Evolutionary conservation across 2,113 vertebrate species (phyloP).

Genomic region (Clupea harengus): DNA sequence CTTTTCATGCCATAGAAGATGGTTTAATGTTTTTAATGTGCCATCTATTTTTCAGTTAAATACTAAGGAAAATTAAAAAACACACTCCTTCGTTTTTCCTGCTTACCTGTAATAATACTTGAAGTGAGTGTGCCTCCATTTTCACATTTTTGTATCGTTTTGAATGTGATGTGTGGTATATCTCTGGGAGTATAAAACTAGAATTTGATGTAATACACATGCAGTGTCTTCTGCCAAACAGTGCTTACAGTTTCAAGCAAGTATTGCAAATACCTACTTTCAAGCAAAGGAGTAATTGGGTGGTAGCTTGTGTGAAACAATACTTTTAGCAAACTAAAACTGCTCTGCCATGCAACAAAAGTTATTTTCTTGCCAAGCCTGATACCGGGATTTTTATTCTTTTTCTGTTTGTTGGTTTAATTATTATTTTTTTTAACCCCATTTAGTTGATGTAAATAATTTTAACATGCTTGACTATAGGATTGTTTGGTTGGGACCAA

Average conservation of each 20-base stretch:
- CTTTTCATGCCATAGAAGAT: neutral
- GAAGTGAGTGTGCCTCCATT: neutral
- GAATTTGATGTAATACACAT: no score
- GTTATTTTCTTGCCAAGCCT: neutral
- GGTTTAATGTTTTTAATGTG: no score
- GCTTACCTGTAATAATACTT: neutral
- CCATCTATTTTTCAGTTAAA: neutral
- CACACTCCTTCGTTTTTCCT: neutral
- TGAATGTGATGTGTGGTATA: neutral
- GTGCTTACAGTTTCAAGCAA: neutral
- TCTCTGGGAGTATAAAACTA: neutral
- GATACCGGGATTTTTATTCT: neutral
- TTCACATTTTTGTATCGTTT: neutral
- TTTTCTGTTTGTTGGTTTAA: neutral
- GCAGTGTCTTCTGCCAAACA: neutral
- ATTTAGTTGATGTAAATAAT: neutral
- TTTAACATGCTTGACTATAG: neutral
- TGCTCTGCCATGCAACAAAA: neutral
- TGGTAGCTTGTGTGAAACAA: neutral
- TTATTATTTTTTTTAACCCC: neutral
- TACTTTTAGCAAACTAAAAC: neutral
- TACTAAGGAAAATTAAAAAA: neutral
- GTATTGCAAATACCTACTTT: neutral
- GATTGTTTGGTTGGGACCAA: neutral
- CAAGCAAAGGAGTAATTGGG: neutral